phyloP scores from a whole-genome alignment of 2,113 vertebrate species.

The Perca fluviatilis region DNA sequence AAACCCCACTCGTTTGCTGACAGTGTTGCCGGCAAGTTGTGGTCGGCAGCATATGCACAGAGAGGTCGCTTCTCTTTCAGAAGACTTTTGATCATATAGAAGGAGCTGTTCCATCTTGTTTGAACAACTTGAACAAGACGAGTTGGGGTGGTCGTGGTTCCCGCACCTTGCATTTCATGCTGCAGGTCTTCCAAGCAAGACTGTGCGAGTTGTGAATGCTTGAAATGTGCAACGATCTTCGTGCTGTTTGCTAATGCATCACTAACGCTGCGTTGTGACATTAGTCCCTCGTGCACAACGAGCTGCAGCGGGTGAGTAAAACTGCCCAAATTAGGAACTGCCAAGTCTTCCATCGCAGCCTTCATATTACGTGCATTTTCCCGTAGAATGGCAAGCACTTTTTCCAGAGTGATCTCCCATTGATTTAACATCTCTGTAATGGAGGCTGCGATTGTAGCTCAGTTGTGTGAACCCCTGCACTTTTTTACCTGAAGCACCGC shows the following conservation, averaged over 20 bases:
- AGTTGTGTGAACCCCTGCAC: neutral
- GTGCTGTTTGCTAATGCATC: slow-evolving; percentile 27
- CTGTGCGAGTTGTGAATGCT: slow-evolving; percentile 35
- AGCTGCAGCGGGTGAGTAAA: slow-evolving; percentile 30
- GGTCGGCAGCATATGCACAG: too few species aligned
- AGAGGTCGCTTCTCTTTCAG: too few species aligned
- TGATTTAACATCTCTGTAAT: slow-evolving; percentile 31
- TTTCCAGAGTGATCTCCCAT: neutral
- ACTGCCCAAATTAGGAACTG: slow-evolving; percentile 12
- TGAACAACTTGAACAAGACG: slow-evolving; percentile 33
- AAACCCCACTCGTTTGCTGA: too few species aligned
- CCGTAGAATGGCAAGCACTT: slow-evolving; percentile 19
- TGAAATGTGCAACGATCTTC: slow-evolving; percentile 44
- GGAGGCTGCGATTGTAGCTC: too few species aligned
- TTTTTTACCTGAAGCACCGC: slow-evolving; percentile 4
- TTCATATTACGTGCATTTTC: slow-evolving; percentile 54
- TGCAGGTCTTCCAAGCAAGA: slow-evolving; percentile 35
- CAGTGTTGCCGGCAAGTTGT: too few species aligned
- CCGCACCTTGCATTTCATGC: too few species aligned
- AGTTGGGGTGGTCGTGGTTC: neutral
- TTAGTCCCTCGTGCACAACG: slow-evolving; percentile 7
- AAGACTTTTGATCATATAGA: slow-evolving; percentile 27
- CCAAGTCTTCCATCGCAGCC: neutral
- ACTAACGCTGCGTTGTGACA: slow-evolving; percentile 28
- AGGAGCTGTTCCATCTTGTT: slow-evolving; percentile 38